These are phyloP conservation scores for Lypha dubia DNA, from an alignment of 2,888 invertebrate genomes.

Conservation along the genomic window DNA sequence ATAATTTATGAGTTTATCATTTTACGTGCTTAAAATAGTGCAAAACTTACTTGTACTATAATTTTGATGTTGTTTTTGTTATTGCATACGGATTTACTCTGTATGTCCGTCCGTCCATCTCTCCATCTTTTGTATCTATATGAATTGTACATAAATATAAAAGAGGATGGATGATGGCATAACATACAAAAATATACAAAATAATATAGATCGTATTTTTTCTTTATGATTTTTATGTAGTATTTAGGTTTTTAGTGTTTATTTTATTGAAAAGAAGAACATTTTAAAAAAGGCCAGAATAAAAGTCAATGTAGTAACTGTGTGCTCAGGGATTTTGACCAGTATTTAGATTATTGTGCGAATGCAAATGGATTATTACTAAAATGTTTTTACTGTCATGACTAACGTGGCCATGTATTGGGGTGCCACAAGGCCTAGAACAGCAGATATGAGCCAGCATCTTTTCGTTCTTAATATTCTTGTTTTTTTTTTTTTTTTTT, in stretches of 20 bases:
- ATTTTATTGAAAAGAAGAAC: slow-evolving; percentile 1
- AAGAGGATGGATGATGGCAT: no score
- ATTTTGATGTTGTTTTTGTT: slow-evolving; percentile 45
- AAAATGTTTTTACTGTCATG: slow-evolving; percentile 53
- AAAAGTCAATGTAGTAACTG: slow-evolving; percentile 39
- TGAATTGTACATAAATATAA: slow-evolving; percentile 52
- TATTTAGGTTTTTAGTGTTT: slow-evolving; percentile 45
- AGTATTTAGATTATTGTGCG: slow-evolving; percentile 53
- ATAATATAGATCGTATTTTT: slow-evolving; percentile 53
- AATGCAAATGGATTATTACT: slow-evolving; percentile 59
- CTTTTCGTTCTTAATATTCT: neutral
- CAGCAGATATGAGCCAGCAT: slow-evolving; percentile 3
- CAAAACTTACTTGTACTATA: slow-evolving; percentile 64
- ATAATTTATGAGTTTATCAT: slow-evolving; percentile 82
- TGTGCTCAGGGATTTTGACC: slow-evolving; percentile 42
- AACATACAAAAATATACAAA: slow-evolving; percentile 44
- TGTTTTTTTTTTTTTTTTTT: neutral
- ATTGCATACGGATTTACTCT: slow-evolving; percentile 20
- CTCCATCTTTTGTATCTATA: slow-evolving; percentile 21
- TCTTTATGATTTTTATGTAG: slow-evolving; percentile 36
- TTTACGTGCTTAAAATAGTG: slow-evolving; percentile 77
- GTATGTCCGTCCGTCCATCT: slow-evolving; percentile 17
- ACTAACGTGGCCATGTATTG: slow-evolving; percentile 23
- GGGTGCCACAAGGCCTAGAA: slow-evolving; percentile 30
- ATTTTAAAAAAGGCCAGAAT: neutral